These are phyloP conservation scores for Gephyroberyx darwinii DNA, from an alignment of 2,797 vertebrate species.

Conservation along the genomic window DNA sequence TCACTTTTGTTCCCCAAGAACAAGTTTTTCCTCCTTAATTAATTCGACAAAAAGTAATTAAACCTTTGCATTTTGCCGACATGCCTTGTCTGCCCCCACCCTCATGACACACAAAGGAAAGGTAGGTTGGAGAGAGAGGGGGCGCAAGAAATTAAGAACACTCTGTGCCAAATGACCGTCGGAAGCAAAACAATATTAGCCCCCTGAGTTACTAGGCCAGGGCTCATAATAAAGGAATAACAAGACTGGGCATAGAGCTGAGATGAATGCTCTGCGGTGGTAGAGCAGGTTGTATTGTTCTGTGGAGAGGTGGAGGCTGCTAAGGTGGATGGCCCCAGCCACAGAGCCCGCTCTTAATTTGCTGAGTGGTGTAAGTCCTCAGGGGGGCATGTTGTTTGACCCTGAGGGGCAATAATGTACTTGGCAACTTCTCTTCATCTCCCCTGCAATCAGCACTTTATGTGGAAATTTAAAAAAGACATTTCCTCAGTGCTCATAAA, in stretches of 20 bases:
- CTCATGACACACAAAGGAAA: conserved; percentile 76
- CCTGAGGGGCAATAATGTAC: conserved; percentile 80
- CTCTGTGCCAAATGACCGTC: conserved; percentile 85
- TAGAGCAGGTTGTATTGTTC: conserved; percentile 78
- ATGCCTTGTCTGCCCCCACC: conserved; percentile 70
- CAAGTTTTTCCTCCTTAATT: conserved; percentile 83
- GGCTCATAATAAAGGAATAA: conserved; percentile 82
- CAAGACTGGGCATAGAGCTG: conserved; percentile 75
- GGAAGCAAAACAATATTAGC: conserved; percentile 85
- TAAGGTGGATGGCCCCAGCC: conserved; percentile 69
- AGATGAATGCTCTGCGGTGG: conserved; percentile 74
- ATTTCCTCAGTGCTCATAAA: conserved; percentile 6
- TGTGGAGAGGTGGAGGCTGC: conserved; percentile 69
- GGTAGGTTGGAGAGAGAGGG: conserved; percentile 71
- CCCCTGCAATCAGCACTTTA: conserved; percentile 66
- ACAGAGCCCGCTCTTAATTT: conserved; percentile 77
- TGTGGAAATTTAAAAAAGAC: conserved; percentile 61
- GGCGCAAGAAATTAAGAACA: conserved; percentile 81
- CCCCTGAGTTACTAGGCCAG: conserved; percentile 76
- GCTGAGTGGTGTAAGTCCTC: conserved; percentile 76
- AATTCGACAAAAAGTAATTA: conserved; percentile 88
- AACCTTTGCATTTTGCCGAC: conserved; percentile 80
- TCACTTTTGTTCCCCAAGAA: conserved; percentile 80
- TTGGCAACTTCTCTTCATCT: conserved; percentile 72
- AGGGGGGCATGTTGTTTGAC: conserved; percentile 77